Percentiles rank a stretch among this genome's conserved stretches.
Evolutionary conservation across 2,113 vertebrate species (phyloP).

Genomic region (Dipodomys ordii): DNA sequence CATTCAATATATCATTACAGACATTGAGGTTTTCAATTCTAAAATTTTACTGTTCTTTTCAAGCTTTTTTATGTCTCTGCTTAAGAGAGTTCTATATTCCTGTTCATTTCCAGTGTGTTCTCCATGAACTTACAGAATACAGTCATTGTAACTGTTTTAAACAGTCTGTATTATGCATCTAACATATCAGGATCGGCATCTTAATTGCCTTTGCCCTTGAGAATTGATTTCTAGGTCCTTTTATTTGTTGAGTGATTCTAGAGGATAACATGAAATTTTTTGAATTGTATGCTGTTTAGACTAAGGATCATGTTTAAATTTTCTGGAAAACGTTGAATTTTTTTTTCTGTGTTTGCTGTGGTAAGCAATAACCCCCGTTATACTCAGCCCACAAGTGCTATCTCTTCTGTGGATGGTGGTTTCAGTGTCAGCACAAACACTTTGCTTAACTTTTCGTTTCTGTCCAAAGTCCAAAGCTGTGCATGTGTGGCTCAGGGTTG

Average conservation of each 20-base stretch:
- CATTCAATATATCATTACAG: background rate
- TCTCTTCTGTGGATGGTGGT: background rate
- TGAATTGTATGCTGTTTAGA: background rate
- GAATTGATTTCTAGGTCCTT: background rate
- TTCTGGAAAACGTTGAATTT: constrained; percentile 9
- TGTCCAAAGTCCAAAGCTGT: background rate
- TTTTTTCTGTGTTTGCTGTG: background rate
- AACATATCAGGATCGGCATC: background rate
- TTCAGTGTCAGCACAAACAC: background rate
- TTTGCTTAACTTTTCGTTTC: background rate
- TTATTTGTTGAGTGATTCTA: constrained; percentile 9
- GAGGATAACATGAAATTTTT: constrained; percentile 34
- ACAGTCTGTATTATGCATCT: background rate
- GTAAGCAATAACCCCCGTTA: background rate
- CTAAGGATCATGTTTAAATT: background rate
- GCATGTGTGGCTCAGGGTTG: background rate
- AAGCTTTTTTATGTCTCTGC: background rate
- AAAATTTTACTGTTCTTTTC: constrained; percentile 31
- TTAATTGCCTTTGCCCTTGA: background rate
- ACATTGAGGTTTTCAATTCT: background rate
- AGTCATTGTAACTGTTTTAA: background rate
- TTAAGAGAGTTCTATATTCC: background rate
- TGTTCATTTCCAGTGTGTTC: background rate
- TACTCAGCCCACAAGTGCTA: background rate
- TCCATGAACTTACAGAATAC: background rate